Evolutionary conservation across 1,140 invertebrate species (phyloP), one percentile per base, ranked within the genome.

Genomic region (Kradibia gibbosae): DNA sequence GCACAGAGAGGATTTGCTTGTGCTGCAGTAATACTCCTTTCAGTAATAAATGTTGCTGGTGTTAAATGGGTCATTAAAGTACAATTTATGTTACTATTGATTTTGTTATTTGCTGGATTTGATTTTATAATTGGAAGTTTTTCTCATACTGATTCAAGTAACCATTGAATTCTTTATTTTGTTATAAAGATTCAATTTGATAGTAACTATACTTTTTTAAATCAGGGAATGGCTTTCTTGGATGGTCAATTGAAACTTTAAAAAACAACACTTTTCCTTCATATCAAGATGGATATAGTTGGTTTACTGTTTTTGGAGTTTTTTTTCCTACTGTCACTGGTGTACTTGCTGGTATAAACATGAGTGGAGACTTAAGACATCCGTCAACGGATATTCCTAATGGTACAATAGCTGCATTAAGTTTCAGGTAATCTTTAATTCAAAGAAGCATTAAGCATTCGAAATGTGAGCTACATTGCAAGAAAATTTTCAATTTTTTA

Each of bases 261-360:
- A 91, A 90, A 65, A 94, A 96, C 82, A 99, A 99, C 89, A 94
- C 96, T 31, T 95, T 95, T 89, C 93, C 97, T 0, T 92, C 94
- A 72, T 99, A 97, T 91, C 92, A 94, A 77, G 92, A 95, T 75
- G 94, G 93, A 25, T 95, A 97, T 83, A 95, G 94, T 78, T 98
- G 97, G 96, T 98, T 98, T 89, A 96, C 95, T 22, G 96, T 98
- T 67, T 97, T 98, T 91, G 97, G 97, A 57, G 96, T 98, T n/a
- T 98, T 98, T 91, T 97, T 99, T 92, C 96, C 98, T 73, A 97
- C 98, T 70, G 94, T 98, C 75, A 96, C 97, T 78, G 97, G 97
- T 36, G 96, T 99, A 70, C 93, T 99, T 80, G 97, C 98, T 62
- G 98, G 98, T 62, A 97, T 99, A 84, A 99, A 99, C 89, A 99